Conservation (phyloP, 1,140 invertebrate genomes). For the Polypedilum vanderplanki region DNA sequence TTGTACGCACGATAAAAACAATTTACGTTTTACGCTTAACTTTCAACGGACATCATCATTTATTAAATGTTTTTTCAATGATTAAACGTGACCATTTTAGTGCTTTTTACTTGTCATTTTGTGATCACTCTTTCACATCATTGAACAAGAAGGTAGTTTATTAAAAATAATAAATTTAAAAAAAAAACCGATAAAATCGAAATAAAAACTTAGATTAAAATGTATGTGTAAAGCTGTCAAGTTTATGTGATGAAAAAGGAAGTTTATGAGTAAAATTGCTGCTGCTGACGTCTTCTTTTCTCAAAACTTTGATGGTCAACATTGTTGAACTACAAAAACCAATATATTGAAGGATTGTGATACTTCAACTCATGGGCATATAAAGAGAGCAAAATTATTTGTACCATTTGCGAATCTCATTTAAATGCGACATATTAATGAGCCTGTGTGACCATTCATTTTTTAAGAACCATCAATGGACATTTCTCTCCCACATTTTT, state of each 20-base stretch:
- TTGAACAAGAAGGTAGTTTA: not conserved
- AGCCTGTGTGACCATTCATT: not conserved
- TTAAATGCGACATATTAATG: not conserved
- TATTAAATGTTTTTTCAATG: not conserved
- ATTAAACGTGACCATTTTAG: not conserved
- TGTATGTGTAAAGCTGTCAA: not conserved
- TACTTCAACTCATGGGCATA: not conserved
- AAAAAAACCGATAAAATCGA: not conserved
- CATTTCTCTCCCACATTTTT: conserved; percentile 5
- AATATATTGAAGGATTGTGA: not conserved
- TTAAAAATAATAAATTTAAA: not conserved
- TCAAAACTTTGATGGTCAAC: not conserved
- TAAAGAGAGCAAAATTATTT: not conserved
- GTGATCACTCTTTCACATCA: not conserved
- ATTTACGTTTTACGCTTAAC: not conserved
- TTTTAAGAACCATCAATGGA: conserved; percentile 5
- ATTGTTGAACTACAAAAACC: no score
- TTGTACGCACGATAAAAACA: not conserved
- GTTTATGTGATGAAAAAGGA: not conserved
- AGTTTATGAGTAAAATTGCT: not conserved
- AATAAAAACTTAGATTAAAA: not conserved
- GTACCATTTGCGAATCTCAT: not conserved
- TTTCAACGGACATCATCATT: not conserved
- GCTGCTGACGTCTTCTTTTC: not conserved
- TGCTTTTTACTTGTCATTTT: not conserved